Conservation (phyloP, 2,888 invertebrate species). For the Nebria brevicollis region DNA sequence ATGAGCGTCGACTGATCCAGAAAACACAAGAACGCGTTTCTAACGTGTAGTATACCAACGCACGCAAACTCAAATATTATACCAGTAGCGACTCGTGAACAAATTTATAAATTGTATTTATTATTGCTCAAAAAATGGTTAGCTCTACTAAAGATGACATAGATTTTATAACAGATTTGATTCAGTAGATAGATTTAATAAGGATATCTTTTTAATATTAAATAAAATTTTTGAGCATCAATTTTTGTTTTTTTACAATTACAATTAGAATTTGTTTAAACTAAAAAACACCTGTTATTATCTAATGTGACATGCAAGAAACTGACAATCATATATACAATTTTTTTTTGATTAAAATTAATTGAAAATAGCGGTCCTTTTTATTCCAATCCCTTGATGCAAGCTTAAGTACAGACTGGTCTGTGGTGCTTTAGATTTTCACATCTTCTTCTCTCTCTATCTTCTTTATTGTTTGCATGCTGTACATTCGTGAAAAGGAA, state of each 20-base stretch:
- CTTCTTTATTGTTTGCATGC: slow-evolving; percentile 39
- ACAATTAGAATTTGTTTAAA: too few species aligned
- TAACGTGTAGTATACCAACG: neutral
- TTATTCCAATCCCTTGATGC: neutral
- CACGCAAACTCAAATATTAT: neutral
- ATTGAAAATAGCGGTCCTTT: neutral
- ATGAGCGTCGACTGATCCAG: slow-evolving; percentile 12
- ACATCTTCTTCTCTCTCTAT: slow-evolving; percentile 6
- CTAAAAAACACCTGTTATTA: too few species aligned
- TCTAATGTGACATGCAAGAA: too few species aligned
- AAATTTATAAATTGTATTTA: too few species aligned
- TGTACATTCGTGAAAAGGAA: slow-evolving; percentile 37
- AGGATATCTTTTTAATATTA: too few species aligned
- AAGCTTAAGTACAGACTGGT: neutral
- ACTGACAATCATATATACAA: neutral
- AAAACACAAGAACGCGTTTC: neutral
- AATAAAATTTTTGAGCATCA: too few species aligned
- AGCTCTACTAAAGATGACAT: too few species aligned
- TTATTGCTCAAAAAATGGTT: too few species aligned
- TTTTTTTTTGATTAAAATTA: too few species aligned
- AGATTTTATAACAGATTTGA: too few species aligned
- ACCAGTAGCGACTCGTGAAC: neutral
- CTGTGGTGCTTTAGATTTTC: slow-evolving; percentile 3
- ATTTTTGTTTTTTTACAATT: too few species aligned
- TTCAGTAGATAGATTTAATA: too few species aligned